Percentiles rank a stretch among this genome's conserved stretches.
Evolutionary conservation across 1,140 invertebrate genomes (phyloP).

Genomic region (Leucophenga varia): DNA sequence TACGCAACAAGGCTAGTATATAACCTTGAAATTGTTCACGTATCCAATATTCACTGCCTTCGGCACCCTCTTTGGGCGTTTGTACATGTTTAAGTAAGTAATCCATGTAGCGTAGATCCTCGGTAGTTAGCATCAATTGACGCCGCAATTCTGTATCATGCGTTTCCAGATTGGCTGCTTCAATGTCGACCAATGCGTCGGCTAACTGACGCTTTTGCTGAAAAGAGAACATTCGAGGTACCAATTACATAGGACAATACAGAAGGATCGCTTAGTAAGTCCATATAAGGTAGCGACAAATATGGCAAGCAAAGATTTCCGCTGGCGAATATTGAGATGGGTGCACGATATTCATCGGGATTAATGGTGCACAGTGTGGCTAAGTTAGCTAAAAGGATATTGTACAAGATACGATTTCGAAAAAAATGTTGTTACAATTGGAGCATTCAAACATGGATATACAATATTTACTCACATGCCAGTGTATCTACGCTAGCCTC

Average conservation of each 20-base stretch:
- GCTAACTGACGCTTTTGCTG: slow-evolving; percentile 92
- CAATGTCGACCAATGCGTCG: slow-evolving; percentile 88
- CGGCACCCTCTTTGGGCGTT: slow-evolving; percentile 75
- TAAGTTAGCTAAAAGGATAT: slow-evolving; percentile 30
- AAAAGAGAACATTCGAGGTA: slow-evolving; percentile 95
- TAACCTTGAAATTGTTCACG: slow-evolving; percentile 92
- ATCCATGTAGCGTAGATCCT: slow-evolving; percentile 94
- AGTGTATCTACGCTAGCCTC: slow-evolving; percentile 66
- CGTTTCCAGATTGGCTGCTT: slow-evolving; percentile 85
- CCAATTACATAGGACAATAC: slow-evolving; percentile 92
- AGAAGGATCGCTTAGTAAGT: slow-evolving; percentile 84
- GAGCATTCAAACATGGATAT: slow-evolving; percentile 14
- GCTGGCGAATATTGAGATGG: slow-evolving; percentile 85
- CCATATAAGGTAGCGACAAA: slow-evolving; percentile 92
- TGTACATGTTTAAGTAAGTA: slow-evolving; percentile 85
- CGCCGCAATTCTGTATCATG: slow-evolving; percentile 80
- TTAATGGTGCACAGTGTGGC: slow-evolving; percentile 57
- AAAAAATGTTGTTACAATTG: neutral
- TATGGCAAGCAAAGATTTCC: slow-evolving; percentile 96
- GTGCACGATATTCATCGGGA: slow-evolving; percentile 80
- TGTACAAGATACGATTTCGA: neutral
- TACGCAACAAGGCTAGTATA: slow-evolving; percentile 82
- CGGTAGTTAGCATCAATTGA: slow-evolving; percentile 85
- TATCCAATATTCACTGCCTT: slow-evolving; percentile 95
- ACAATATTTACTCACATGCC: slow-evolving; percentile 61